Base-by-base conservation (phyloP, 2,888 invertebrate genomes). In the Archips xylosteana region DNA sequence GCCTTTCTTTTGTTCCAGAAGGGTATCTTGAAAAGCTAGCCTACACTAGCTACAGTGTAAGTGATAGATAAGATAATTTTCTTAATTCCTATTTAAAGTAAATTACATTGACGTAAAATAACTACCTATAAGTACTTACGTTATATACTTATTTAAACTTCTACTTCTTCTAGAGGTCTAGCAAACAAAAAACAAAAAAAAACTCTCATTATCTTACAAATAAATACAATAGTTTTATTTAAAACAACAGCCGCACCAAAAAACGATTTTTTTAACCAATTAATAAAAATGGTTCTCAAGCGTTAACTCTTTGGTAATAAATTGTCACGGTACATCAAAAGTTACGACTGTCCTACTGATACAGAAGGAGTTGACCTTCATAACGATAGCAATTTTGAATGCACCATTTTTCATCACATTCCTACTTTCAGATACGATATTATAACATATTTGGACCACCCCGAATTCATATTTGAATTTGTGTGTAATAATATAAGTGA, bases 261-360 rank as follows among this genome's bases (percentile, higher is more conserved):
- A 39, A 2, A 8, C 42, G 15, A 42, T 39, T 42, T n/a, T 42
- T 62, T 62, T 42, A 42, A 61, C 8, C 13, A 49, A 34, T 10
- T 32, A 6, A 42, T 15, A 68, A 42, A 64, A 59, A 5, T 42
- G 66, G 49, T 74, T 74, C 69, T 34, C 65, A 74, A 62, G 69
- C 57, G 36, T 54, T 57, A 74, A 74, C 65, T 70, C 65, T 81
- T 79, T 81, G 79, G 83, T 84, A 83, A 89, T 91, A 90, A 90
- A 90, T 90, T 89, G 86, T 89, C 88, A 90, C 87, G 89, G 83
- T 81, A 76, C 79, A 87, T 89, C 83, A 85, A 81, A 75, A 82
- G 81, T 87, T 85, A 89, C 77, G 78, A 82, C 75, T 78, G 77
- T 86, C 85, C 89, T 89, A 88, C 90, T 86, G 89, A 88, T 81